Conservation (phyloP, 2,888 invertebrate genomes). For the Megastigmus dorsalis region DNA sequence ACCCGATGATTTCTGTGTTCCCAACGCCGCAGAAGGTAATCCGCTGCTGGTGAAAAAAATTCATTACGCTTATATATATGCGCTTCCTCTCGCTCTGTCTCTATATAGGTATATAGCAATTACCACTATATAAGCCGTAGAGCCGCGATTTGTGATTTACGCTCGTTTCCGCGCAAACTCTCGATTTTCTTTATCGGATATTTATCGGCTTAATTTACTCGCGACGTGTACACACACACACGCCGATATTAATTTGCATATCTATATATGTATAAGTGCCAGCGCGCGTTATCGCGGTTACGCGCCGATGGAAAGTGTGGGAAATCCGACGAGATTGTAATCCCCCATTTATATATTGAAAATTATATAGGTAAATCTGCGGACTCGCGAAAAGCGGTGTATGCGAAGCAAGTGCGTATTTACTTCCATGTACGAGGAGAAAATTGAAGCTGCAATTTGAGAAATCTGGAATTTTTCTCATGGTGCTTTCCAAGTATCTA, state of each 20-base stretch:
- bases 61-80: not conserved
- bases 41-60: slow-evolving; percentile 1
- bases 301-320: slow-evolving; percentile 26
- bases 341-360: not conserved
- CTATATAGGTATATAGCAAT: too few species aligned
- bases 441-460: too few species aligned
- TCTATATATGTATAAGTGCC: too few species aligned
- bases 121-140: too few species aligned
- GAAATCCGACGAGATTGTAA: slow-evolving; percentile 15
- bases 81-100: slow-evolving; percentile 8
- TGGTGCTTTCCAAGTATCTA: too few species aligned
- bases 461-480: too few species aligned
- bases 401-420: too few species aligned
- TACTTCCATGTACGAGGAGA: too few species aligned
- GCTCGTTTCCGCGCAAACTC: not conserved
- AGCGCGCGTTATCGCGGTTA: slow-evolving; percentile 19
- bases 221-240: too few species aligned
- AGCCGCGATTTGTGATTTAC: slow-evolving; percentile 2
- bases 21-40: too few species aligned
- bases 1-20: slow-evolving; percentile 2
- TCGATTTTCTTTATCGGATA: not conserved
- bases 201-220: slow-evolving; percentile 28
- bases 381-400: too few species aligned
- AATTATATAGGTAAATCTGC: too few species aligned
- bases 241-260: slow-evolving; percentile 27